Evolutionary conservation across 1,140 invertebrate genomes (phyloP), one percentile per base, ranked within the genome.

Genomic region (Heliconius nattereri): DNA sequence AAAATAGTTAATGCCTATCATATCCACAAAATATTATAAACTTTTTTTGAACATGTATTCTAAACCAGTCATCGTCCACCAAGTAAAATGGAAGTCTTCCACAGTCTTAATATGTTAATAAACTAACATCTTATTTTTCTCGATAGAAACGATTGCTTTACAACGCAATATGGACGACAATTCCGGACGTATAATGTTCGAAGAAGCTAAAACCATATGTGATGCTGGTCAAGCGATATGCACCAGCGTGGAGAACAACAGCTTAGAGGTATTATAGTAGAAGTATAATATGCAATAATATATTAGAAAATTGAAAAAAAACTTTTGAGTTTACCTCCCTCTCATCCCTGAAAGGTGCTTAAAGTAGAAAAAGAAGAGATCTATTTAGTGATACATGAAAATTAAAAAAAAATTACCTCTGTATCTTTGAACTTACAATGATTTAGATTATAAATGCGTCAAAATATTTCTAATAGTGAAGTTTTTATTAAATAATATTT

Each of bases 201-300:
- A 83, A 9, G 82, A 85, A 54, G 77, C 81, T 1, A 84, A 80
- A 60, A 71, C 54, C 29, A 71, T 87, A 7, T 87, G 85, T 76
- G 70, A 73, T 32, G 79, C 82, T 1, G 84, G 54, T 20, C 80
- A 81, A 16, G 75, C 71, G 0, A 71, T 87, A 23, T 85, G 83
- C 20, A 73, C 73, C 20, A 81, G 83, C 76, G 35, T 87, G 1
- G 86, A 83, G 32, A 78, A 81, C 7, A 80, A 83, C 52, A 75
- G 81, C 35, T 60, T 84, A 16, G 72, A 84, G 80, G 84, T 78
- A 70, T 70, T 72, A 20, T n/a, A n/a, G n/a, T n/a, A n/a, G n/a
- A n/a, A n/a, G n/a, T n/a, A n/a, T n/a, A n/a, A n/a, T n/a, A n/a
- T 75, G 29, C 20, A 20, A 71, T 26, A 29, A 45, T 6, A 71